Evolutionary conservation across 1,140 invertebrate species (phyloP).

Genomic region (Lasioglossum baleicum): DNA sequence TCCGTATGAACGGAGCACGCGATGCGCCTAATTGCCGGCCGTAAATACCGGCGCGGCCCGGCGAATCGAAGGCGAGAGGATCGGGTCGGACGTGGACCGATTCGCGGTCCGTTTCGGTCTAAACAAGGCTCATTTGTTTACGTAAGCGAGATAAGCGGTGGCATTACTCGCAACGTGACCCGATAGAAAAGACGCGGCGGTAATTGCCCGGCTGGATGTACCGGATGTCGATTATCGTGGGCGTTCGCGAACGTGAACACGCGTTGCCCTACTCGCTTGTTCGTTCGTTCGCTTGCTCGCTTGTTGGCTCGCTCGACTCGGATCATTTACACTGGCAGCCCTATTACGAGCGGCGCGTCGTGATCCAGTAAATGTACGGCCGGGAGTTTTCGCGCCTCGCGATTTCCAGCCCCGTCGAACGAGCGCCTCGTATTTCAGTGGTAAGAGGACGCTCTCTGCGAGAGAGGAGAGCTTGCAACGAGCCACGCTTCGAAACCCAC

Average conservation of each 20-base stretch:
- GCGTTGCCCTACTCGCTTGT: neutral
- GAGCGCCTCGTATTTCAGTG: constrained; percentile 9
- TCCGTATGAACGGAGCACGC: neutral
- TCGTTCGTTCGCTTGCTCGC: too few species aligned
- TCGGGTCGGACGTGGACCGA: neutral
- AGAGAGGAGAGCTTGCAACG: too few species aligned
- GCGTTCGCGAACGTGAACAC: constrained; percentile 5
- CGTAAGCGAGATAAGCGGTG: neutral
- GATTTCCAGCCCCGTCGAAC: neutral
- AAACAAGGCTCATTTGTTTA: constrained; percentile 8
- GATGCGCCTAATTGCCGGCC: neutral
- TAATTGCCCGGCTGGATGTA: constrained; percentile 28
- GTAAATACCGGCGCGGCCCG: neutral
- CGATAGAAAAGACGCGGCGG: constrained; percentile 13
- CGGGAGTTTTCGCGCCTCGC: constrained; percentile 24
- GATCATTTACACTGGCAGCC: constrained; percentile 30
- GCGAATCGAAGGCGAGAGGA: neutral
- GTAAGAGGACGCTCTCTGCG: too few species aligned
- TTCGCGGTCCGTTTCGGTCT: neutral
- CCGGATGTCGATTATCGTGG: constrained; percentile 47
- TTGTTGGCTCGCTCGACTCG: neutral
- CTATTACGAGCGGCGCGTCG: constrained; percentile 17
- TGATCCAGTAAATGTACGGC: constrained; percentile 16
- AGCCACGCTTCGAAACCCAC: too few species aligned
- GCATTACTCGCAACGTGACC: neutral